Conservation (phyloP, 2,113 vertebrate species). For the Chascanopsetta lugubris region DNA sequence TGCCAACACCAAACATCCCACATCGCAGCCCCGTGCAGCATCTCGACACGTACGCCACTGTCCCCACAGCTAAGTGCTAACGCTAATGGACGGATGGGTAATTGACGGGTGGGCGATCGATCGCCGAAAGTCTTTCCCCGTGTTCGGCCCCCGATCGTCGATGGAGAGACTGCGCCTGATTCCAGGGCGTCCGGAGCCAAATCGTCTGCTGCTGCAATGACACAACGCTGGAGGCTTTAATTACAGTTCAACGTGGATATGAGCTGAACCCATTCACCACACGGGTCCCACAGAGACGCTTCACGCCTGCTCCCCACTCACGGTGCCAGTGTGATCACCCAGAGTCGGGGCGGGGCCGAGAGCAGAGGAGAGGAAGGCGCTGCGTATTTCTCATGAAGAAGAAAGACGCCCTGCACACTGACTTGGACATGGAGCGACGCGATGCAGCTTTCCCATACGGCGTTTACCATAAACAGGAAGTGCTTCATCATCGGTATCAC, state of each 20-base stretch:
- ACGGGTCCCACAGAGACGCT: slow-evolving; percentile 36
- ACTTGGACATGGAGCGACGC: not conserved
- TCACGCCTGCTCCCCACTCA: slow-evolving; percentile 4
- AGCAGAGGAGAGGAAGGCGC: not conserved
- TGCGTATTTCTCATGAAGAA: not conserved
- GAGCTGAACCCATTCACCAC: slow-evolving; percentile 56
- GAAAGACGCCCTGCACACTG: not conserved
- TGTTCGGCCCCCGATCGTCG: too few relatives aligned
- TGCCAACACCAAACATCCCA: too few relatives aligned
- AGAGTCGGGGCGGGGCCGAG: not conserved
- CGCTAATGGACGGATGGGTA: too few relatives aligned
- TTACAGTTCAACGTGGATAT: slow-evolving; percentile 55
- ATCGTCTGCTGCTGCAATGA: slow-evolving; percentile 46
- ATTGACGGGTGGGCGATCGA: too few relatives aligned
- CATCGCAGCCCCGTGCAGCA: too few relatives aligned
- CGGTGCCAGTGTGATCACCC: not conserved
- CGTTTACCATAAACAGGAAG: too few relatives aligned
- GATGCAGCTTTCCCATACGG: too few relatives aligned
- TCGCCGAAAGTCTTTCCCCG: too few relatives aligned
- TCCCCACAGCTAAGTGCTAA: too few relatives aligned
- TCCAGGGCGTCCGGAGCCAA: not conserved
- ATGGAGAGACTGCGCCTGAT: not conserved
- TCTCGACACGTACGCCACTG: too few relatives aligned
- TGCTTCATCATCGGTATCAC: too few relatives aligned
- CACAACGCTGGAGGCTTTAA: slow-evolving; percentile 50